These are phyloP conservation scores for Macropodus opercularis DNA, from an alignment of 2,797 vertebrate species.

Conservation along the genomic window DNA sequence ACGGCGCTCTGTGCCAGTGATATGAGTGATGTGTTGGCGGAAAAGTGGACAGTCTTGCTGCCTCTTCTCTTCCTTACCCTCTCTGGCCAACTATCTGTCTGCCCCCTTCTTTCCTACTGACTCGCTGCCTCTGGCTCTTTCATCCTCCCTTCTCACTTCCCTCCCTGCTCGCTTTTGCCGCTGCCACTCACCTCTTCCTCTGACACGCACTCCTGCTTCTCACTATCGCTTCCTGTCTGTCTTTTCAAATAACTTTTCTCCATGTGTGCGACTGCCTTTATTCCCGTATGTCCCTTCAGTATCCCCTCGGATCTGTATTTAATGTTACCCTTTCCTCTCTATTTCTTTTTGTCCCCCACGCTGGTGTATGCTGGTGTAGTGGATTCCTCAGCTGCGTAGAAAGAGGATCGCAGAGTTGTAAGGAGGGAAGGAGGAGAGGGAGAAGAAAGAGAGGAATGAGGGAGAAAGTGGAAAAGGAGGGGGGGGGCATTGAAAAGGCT, in stretches of 20 bases:
- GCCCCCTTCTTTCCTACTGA: slow-evolving; percentile 24
- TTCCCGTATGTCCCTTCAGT: no score
- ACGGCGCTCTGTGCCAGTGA: slow-evolving; percentile 31
- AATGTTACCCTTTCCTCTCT: neutral
- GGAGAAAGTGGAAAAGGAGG: slow-evolving; percentile 47
- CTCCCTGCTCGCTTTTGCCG: slow-evolving; percentile 2
- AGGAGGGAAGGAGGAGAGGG: slow-evolving; percentile 49
- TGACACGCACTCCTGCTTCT: slow-evolving; percentile 20
- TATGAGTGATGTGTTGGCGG: slow-evolving; percentile 47
- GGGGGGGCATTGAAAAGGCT: slow-evolving; percentile 80
- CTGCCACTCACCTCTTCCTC: slow-evolving; percentile 22
- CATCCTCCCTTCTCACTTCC: slow-evolving; percentile 31
- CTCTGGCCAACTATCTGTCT: slow-evolving; percentile 24
- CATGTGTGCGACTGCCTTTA: neutral
- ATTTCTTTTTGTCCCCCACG: slow-evolving; percentile 27
- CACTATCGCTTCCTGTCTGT: slow-evolving; percentile 8
- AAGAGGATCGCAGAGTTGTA: slow-evolving; percentile 53
- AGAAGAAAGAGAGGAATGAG: slow-evolving; percentile 48
- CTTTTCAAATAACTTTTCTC: slow-evolving; percentile 50
- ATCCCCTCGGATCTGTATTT: neutral
- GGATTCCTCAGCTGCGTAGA: slow-evolving; percentile 56
- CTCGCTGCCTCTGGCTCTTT: slow-evolving; percentile 23
- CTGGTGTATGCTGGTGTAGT: slow-evolving; percentile 47
- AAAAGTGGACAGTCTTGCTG: slow-evolving; percentile 25
- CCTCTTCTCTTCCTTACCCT: slow-evolving; percentile 22